phyloP scores from a whole-genome alignment of 2,113 vertebrate species.

The Gila orcuttii region DNA sequence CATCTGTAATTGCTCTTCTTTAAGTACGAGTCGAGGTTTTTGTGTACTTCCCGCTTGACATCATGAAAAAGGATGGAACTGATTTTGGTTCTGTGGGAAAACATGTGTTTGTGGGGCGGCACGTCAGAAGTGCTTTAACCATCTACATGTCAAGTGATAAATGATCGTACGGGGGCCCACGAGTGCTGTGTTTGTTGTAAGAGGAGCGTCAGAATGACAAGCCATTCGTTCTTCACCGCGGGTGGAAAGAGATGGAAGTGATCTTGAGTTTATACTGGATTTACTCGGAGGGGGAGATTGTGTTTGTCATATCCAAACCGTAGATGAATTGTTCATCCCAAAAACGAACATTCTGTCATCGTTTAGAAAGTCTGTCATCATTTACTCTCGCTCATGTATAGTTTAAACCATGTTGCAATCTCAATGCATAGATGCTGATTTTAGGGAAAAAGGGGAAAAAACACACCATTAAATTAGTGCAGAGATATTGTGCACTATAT shows the following conservation, averaged over 20 bases:
- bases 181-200: conserved; percentile 1
- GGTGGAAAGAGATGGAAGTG: background rate
- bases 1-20: background rate
- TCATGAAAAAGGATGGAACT: conserved; percentile 35
- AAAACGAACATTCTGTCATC: no score
- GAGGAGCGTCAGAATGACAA: background rate
- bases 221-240: no score
- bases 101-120: conserved; percentile 33
- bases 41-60: background rate
- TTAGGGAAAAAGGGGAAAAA: background rate
- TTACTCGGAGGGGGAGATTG: background rate
- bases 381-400: background rate
- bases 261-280: conserved; percentile 12
- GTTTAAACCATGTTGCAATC: background rate
- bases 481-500: background rate
- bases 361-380: background rate
- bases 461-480: background rate
- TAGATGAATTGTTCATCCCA: background rate
- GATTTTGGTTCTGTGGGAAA: conserved; percentile 39
- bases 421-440: background rate
- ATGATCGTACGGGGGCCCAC: conserved; percentile 1
- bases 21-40: background rate
- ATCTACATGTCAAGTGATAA: conserved; percentile 22
- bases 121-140: conserved; percentile 20
- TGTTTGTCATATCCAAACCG: background rate